Base-by-base conservation (phyloP, 30 jellyfish, hydroid and myxozoan species). In the Turritopsis rubra region DNA sequence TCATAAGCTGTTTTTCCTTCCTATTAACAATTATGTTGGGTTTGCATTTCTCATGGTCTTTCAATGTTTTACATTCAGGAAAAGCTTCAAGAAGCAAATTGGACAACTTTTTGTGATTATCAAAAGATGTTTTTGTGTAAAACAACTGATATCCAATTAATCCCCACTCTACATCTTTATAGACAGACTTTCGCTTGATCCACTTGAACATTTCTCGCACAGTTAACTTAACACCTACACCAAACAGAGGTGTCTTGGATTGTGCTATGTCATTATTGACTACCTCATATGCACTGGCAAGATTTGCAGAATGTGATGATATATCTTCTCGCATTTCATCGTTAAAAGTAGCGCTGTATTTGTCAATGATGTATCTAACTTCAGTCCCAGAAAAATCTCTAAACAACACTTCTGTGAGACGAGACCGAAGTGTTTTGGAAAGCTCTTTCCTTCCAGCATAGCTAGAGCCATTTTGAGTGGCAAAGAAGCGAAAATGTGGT, bases 371-470 rank as follows among this genome's bases (percentile, higher is more conserved):
- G 24, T 20, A 16, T 29, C n/a, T 26, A 7, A 74, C 65, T 74
- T 74, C 82, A 29, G 19, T 41, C 23, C 41, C 82, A 0, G 82
- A 1, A 29, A 74, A 74, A 9, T 74, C 82, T 23, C 41, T 26
- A 72, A 74, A 74, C 24, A n/a, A 1, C 18, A 74, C 21, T 74
- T 23, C 65, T 0, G 82, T 23, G 41, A 74, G 41, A 13, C 82
- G 53, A 16, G 82, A 74, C 65, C 52, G 52, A 23, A 74, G 65
- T n/a, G 54, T 74, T 74, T 74, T 74, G 7, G 82, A 72, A 74
- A 74, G 60, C 21, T 74, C 82, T 74, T 74, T 74, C 23, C 82
- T 27, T 23, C 82, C 82, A 8, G 82, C 26, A 29, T 74, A 74
- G 41, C 65, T n/a, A 7, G 41, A 27, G 24, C 82, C 82, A 74